Evolutionary conservation across 2,113 vertebrate genomes (phyloP), one percentile per base, ranked within the genome.

Genomic region (Gobio gobio): DNA sequence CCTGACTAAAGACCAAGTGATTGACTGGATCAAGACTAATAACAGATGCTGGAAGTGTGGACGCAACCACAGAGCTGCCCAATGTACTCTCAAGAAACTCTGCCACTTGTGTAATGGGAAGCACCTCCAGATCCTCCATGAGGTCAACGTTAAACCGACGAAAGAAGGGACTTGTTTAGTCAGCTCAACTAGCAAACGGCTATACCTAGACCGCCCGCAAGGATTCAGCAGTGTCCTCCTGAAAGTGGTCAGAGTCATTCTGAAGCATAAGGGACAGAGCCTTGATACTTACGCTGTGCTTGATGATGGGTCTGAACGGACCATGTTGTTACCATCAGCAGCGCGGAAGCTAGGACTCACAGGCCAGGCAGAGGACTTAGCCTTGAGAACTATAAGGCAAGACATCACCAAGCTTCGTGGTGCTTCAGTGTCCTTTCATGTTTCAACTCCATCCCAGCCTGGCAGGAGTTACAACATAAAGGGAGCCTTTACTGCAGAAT

Each of bases 21-120:
- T 51, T 20, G n/a, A 61, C 43, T 82, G 80, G 80, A 82, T 82
- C 14, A 82, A 54, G 63, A 51, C 63, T 22, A 70, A 82, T 29
- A 82, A 51, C 61, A 82, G 47, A 66, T 82, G 63, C 33, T 82
- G 80, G 80, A 24, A 64, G 61, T 72, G 80, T 82, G 80, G 61
- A 13, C 63, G 43, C n/a, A 49, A 45, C 47, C 80, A 82, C 51
- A 29, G 49, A 20, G 80, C 80, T 47, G 78, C 58, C 5, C 45
- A 72, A 16, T 70, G 64, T 29, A 85, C 36, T 33, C 63, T 72
- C n/a, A 82, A 72, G 20, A 83, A 66, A 26, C 24, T 47, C 40
- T 83, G 80, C 51, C 47, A 83, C 51, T 51, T 63, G 58, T 72
- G 81, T 72, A 66, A 72, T 49, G 47, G 81, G 12, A 49, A 47